These are phyloP conservation scores for Onychorhynchus coronatus DNA, from an alignment of 2,113 vertebrate genomes.

Conservation along the genomic window DNA sequence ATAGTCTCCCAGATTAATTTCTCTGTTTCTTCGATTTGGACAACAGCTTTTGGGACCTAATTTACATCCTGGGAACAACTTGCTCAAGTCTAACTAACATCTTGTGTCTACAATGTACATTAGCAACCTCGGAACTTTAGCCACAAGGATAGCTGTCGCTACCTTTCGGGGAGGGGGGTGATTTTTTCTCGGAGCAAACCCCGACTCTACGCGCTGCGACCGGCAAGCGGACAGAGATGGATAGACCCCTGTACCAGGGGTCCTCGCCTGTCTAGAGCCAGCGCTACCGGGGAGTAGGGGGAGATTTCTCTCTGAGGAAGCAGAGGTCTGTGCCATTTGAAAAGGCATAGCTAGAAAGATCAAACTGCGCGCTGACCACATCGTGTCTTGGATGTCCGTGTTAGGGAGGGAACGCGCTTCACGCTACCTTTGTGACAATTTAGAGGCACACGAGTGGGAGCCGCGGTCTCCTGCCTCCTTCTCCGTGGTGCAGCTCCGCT, in stretches of 20 bases:
- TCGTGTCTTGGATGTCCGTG: background rate
- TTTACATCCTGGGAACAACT: constrained; percentile 84
- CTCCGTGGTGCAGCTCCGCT: background rate
- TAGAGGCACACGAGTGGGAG: background rate
- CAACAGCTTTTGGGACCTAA: constrained; percentile 91
- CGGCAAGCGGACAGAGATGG: background rate
- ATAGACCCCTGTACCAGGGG: background rate
- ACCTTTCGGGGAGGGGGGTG: background rate
- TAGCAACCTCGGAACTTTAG: constrained; percentile 49
- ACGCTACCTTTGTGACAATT: background rate
- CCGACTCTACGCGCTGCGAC: background rate
- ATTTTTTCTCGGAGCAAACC: background rate
- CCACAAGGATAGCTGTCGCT: background rate
- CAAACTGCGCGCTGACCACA: background rate
- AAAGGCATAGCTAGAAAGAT: background rate
- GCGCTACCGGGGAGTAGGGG: background rate
- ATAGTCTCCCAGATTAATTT: constrained; percentile 96
- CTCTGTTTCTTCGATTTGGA: constrained; percentile 98
- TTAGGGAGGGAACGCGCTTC: background rate
- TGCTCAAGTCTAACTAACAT: constrained; percentile 72
- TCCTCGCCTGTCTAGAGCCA: background rate
- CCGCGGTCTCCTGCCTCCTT: background rate
- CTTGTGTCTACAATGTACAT: constrained; percentile 70
- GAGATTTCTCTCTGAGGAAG: background rate
- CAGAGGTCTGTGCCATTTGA: background rate